Evolutionary conservation across 2,113 vertebrate genomes (phyloP), one percentile per base, ranked within the genome.

Genomic region (Isichthys henryi): DNA sequence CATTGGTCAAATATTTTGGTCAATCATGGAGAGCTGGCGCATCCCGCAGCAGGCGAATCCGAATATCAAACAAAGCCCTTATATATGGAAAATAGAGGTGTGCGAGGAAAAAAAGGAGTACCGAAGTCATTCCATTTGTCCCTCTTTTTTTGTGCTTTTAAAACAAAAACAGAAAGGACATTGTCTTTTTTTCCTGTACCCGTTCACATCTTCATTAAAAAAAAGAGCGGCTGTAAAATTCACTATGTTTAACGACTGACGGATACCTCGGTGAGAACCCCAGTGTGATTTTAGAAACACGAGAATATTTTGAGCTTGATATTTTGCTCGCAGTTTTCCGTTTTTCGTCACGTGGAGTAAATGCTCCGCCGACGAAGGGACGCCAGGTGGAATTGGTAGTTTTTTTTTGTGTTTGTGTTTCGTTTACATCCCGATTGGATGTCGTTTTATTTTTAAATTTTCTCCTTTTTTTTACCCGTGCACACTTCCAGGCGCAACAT

Each of bases 1-100:
- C 85, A 95, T 94, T 95, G 91, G 94, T 92, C 93, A 62, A 21
- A 89, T 58, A 45, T n/a, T 21, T 90, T 89, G 92, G 48, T 94
- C 95, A 94, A 91, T 95, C 94, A 94, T 66, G 85, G 89, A 49
- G 50, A 92, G 88, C 89, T 82, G 70, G 48, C 80, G 74, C 86
- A 53, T 83, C 89, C 86, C 50, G 13, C 17, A 45, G 74, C 70
- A 83, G n/a, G 48, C 66, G 86, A 43, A 52, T 58, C 50, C 50
- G 74, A 62, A 52, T 83, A 82, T 88, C 70, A 83, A 83, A 90
- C 89, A 88, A 86, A 27, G 86, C 50, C 31, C n/a, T 56, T 58
- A 88, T 52, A 82, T n/a, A 70, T 58, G 89, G 50, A 66, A 58
- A 49, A 52, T 31, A 35, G 45, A 70, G 49, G 50, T 84, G 45